Evolutionary conservation across 2,797 vertebrate species (phyloP), one percentile per base, ranked within the genome.

Genomic region (Furcifer pardalis): DNA sequence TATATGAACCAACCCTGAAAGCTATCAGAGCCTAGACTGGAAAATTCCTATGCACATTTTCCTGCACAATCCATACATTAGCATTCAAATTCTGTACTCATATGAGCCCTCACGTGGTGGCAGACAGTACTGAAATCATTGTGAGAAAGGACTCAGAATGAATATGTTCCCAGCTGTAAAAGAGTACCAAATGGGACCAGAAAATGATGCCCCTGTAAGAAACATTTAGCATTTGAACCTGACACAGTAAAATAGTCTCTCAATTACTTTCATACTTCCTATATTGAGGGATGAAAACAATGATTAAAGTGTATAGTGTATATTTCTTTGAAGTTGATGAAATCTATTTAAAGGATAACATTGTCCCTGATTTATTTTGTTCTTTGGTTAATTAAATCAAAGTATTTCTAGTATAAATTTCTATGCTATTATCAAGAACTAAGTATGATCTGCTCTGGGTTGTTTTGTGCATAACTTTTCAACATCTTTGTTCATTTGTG

Each of bases 21-120:
- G 42, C n/a, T 44, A 17, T 44, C 62, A 66, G 77, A 59, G 30
- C 5, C 30, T 52, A 40, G 62, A 27, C 15, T 65, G 60, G 72
- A 13, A 75, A 65, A 72, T 21, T 44, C 15, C 32, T 66, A 66
- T 56, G 35, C 60, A 77, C 7, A 77, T 59, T 77, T 17, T 65
- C 21, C 66, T 32, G 42, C 19, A 49, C 40, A 72, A 30, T 44
- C 9, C 12, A 42, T 42, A 74, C 4, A n/a, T 66, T 52, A 32
- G 56, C 32, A 56, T 62, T 74, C 46, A 74, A 68, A 66, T 80
- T 52, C 46, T 66, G 46, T 49, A 65, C 37, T 66, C 60, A 66
- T 42, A 73, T 75, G 71, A 73, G 62, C 84, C 84, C 84, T 80
- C 77, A 13, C 65, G 77, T 85, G 84, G 84, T 75, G 46, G 71